Evolutionary conservation across 2,888 invertebrate genomes (phyloP).

Genomic region (Byasa hedistus): DNA sequence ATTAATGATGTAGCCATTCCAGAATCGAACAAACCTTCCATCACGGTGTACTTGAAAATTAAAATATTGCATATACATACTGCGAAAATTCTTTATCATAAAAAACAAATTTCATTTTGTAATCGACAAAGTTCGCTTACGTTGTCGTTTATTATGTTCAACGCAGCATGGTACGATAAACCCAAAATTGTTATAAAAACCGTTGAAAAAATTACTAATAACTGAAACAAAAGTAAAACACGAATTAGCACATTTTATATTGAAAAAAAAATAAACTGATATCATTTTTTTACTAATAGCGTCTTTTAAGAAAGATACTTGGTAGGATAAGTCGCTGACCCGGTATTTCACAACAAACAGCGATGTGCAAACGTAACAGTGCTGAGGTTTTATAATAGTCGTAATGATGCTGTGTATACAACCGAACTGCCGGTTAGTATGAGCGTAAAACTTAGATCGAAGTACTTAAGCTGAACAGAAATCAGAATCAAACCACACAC

Average conservation of each 20-base stretch:
- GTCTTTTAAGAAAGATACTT: too few species aligned
- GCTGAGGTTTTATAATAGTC: too few species aligned
- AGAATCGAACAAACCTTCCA: neutral
- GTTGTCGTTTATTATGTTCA: slow-evolving; percentile 44
- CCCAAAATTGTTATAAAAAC: slow-evolving; percentile 48
- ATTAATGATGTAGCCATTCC: neutral
- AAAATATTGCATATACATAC: neutral
- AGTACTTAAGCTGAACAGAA: too few species aligned
- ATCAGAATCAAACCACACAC: too few species aligned
- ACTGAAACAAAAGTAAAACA: slow-evolving; percentile 43
- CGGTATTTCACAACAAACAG: too few species aligned
- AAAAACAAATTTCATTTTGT: neutral
- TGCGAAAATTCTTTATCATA: neutral
- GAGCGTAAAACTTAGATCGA: too few species aligned
- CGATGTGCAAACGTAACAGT: too few species aligned
- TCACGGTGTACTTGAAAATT: slow-evolving; percentile 6
- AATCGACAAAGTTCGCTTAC: slow-evolving; percentile 41
- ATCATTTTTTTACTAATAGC: too few species aligned
- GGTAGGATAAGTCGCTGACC: too few species aligned
- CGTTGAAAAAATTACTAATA: slow-evolving; percentile 49
- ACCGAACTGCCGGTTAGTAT: too few species aligned
- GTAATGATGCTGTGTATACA: too few species aligned
- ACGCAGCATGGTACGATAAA: slow-evolving; percentile 45
- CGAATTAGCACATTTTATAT: neutral
- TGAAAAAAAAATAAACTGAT: neutral